Evolutionary conservation across 2,888 invertebrate genomes (phyloP), one percentile per base, ranked within the genome.

Genomic region (Chironomus riparius): DNA sequence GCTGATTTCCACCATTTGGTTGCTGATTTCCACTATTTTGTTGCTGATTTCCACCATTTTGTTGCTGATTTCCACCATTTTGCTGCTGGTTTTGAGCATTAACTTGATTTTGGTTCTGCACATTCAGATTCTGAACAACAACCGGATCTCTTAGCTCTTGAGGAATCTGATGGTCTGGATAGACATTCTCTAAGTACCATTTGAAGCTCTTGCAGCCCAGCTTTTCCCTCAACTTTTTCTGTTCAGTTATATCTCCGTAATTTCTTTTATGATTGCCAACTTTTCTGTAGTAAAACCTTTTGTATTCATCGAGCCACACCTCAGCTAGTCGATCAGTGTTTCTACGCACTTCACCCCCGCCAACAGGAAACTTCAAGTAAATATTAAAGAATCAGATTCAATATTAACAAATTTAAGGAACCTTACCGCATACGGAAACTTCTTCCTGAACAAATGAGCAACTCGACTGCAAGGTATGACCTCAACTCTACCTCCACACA

Each of bases 101-200:
- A 4, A 0, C 10, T 38, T 38, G 38, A 28, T 28, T 28, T 5
- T 3, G 28, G 4, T 28, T 24, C 2, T 24, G 3, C 3, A 28
- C 38, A 38, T n/a, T n/a, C n/a, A n/a, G n/a, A 28, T 28, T 24
- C 2, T 24, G 3, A 28, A 28, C 38, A 38, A 2, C 4, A 7
- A 10, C 38, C 2, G 38, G 38, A 10, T 68, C 68, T 68, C 6
- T n/a, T 2, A 68, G 12, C 15, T 68, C 70, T 7, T 4, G 6
- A 13, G 71, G 71, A 48, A 50, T 71, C 18, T 47, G 7, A 15
- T 56, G n/a, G 22, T 94, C 93, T 4, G 94, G 94, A 83, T 92
- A 94, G 79, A 94, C 87, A 81, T 89, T 92, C 81, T 92, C 90
- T 82, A 94, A 85, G 83, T 91, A 94, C 94, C 94, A 94, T 82